Evolutionary conservation across 2,113 vertebrate species (phyloP), one percentile per base, ranked within the genome.

Genomic region (Perca flavescens): DNA sequence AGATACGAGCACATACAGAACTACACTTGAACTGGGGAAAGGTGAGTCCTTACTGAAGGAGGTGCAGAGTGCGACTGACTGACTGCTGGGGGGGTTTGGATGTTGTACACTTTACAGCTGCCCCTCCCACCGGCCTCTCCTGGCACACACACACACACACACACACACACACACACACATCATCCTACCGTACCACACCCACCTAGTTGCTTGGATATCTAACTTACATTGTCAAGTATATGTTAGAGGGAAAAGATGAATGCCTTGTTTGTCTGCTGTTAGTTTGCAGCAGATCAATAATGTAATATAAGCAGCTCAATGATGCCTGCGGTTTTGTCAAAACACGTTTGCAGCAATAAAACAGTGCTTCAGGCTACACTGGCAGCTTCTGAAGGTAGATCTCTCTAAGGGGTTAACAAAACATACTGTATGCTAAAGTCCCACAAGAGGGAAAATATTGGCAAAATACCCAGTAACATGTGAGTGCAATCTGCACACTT

Each of bases 61-160:
- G 84, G 68, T 67, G 88, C 79, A 61, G 52, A 74, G 70, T 16
- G 83, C 7, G 12, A 66, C 73, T 86, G 63, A 43, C 0, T n/a
- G 46, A 52, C 61, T 86, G 60, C 34, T 47, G 25, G 34, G 56
- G 60, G 63, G 57, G 60, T 58, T 4, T 80, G 46, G 75, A 58
- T 64, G 63, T 53, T 53, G 88, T 74, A 56, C 79, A 77, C 75
- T 87, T 74, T 46, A 66, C 49, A 54, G 50, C 64, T 50, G 87
- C 89, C 70, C 94, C 91, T 88, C 91, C 91, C 85, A 79, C 82
- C 13, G 49, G 5, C 34, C 58, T 49, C 57, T 47, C 22, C 79
- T 54, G 67, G 12, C 74, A 40, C 79, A n/a, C 80, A 7, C 64
- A n/a, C 73, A 13, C 21, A 25, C 72, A 12, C 21, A 52, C n/a